A percentile compares a stretch with the other conserved stretches of the same genome.
Conservation (phyloP, 1,140 invertebrate genomes). For the Macrobrachium nipponense region DNA sequence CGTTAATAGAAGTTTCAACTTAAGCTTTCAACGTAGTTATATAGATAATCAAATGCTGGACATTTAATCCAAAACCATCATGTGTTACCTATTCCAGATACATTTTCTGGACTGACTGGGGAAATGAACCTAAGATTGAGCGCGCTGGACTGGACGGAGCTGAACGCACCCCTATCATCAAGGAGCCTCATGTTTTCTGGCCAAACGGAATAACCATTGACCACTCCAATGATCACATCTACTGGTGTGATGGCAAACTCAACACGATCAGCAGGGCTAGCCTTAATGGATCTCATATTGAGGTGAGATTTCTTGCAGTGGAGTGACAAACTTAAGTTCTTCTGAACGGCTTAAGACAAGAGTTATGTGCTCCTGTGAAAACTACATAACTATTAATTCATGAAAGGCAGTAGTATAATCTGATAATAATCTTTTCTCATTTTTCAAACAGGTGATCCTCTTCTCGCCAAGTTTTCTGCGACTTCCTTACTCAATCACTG, state of each 20-base stretch:
- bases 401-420: too few relatives aligned
- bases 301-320: slow-evolving; percentile 73
- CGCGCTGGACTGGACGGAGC: slow-evolving; percentile 83
- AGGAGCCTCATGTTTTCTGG: slow-evolving; percentile 78
- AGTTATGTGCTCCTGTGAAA: too few relatives aligned
- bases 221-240: slow-evolving; percentile 78
- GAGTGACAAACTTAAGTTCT: not conserved
- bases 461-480: slow-evolving; percentile 70
- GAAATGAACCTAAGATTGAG: slow-evolving; percentile 80
- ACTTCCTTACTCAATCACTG: slow-evolving; percentile 87
- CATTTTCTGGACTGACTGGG: slow-evolving; percentile 96
- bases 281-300: slow-evolving; percentile 76
- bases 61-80: not conserved
- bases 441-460: slow-evolving; percentile 37
- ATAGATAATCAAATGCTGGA: too few relatives aligned
- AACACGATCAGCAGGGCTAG: slow-evolving; percentile 82
- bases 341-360: too few relatives aligned
- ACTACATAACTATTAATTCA: too few relatives aligned
- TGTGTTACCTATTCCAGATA: slow-evolving; percentile 72
- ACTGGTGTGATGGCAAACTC: slow-evolving; percentile 82
- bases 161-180: slow-evolving; percentile 73
- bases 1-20: too few relatives aligned
- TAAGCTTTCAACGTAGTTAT: too few relatives aligned
- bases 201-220: slow-evolving; percentile 83
- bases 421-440: not conserved